These are phyloP conservation scores for Luidia sarsii DNA, from an alignment of 53 echinoderm and acorn worm genomes.

Conservation along the genomic window DNA sequence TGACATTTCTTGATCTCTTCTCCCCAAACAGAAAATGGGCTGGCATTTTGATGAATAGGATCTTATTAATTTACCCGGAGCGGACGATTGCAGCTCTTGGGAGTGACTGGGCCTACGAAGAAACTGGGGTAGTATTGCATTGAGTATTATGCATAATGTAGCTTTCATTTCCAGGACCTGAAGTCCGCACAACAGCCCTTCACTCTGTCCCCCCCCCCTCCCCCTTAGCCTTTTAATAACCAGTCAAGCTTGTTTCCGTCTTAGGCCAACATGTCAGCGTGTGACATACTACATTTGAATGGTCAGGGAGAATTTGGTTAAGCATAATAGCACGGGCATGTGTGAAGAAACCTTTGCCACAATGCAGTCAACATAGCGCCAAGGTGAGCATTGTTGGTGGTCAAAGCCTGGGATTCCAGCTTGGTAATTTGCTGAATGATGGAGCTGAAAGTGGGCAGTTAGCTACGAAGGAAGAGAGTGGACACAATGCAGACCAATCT, in stretches of 20 bases:
- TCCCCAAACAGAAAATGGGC: too few species aligned
- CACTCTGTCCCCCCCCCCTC: too few species aligned
- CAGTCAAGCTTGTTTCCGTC: slow-evolving; percentile 17
- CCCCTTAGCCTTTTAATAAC: background rate
- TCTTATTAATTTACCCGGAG: too few species aligned
- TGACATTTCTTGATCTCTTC: too few species aligned
- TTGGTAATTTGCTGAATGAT: slow-evolving; percentile 48
- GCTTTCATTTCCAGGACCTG: too few species aligned
- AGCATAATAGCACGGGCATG: slow-evolving; percentile 16
- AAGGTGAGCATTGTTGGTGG: background rate
- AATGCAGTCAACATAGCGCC: background rate
- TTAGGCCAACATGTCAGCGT: slow-evolving; percentile 1
- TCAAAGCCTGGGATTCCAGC: slow-evolving; percentile 4
- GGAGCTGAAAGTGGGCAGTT: slow-evolving; percentile 39
- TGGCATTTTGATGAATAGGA: too few species aligned
- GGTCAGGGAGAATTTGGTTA: slow-evolving; percentile 9
- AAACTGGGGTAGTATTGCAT: too few species aligned
- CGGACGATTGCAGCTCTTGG: too few species aligned
- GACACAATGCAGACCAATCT: slow-evolving; percentile 30
- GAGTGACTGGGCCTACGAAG: too few species aligned
- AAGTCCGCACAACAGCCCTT: too few species aligned
- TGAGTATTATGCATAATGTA: too few species aligned
- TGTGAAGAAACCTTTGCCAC: slow-evolving; percentile 8
- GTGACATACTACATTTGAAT: slow-evolving; percentile 36
- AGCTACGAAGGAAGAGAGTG: background rate